These are phyloP conservation scores for Hypomesus transpacificus DNA, from an alignment of 2,113 vertebrate genomes.

Conservation along the genomic window DNA sequence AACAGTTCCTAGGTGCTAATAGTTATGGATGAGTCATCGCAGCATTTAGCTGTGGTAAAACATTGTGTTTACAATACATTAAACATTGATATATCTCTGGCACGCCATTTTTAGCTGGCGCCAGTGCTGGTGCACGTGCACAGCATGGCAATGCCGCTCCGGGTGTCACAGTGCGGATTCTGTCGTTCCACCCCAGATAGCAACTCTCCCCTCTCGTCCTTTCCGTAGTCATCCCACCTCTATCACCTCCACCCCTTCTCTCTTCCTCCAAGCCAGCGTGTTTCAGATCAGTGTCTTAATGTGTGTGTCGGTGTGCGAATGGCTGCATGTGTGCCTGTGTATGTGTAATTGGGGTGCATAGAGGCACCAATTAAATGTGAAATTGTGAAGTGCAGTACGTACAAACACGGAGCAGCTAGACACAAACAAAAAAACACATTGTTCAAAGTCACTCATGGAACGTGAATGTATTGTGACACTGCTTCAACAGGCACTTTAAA, in stretches of 20 bases:
- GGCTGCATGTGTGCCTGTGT: background rate
- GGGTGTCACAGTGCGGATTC: background rate
- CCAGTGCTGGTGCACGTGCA: conserved; percentile 5
- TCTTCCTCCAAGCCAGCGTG: background rate
- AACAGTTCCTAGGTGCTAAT: too few species aligned
- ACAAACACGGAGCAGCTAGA: background rate
- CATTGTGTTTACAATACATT: background rate
- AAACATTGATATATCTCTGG: background rate
- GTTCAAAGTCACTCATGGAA: too few species aligned
- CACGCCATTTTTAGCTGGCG: conserved; percentile 5
- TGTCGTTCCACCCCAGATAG: background rate
- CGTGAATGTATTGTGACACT: background rate
- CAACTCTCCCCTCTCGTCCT: background rate
- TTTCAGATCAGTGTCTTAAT: background rate
- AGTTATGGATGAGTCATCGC: too few species aligned
- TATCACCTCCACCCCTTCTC: background rate
- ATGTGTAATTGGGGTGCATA: background rate
- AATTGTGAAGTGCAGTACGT: background rate
- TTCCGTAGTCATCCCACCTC: background rate
- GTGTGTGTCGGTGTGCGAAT: background rate
- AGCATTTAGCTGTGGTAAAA: background rate
- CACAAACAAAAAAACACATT: conserved; percentile 1
- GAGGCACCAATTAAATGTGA: background rate
- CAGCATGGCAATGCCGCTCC: conserved; percentile 13
- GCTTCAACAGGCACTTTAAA: background rate